Evolutionary conservation across 2,797 vertebrate species (phyloP), one percentile per base, ranked within the genome.

Genomic region (Erithacus rubecula): DNA sequence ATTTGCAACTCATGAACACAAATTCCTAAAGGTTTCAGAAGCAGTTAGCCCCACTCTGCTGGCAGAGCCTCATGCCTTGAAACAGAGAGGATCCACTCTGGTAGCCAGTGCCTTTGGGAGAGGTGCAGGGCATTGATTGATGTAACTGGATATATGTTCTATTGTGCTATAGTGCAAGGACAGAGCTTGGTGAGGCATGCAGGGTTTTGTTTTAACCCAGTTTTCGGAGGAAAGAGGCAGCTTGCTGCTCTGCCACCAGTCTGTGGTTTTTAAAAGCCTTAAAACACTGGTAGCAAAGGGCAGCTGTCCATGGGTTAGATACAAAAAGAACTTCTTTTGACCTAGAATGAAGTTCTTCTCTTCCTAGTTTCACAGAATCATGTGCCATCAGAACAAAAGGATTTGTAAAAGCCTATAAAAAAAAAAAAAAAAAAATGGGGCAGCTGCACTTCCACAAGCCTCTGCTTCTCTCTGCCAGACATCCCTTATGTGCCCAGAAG

Each of bases 11-110:
- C 69, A 26, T 68, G 37, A 84, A 75, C 12, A 89, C 67, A 87
- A 91, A 89, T 47, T 91, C 75, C 69, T 89, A 32, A 76, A 67
- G 89, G 59, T 90, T 91, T 91, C 8, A 12, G 81, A 79, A 92
- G 63, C 37, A 76, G 51, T 36, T 53, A 64, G 26, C 26, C 60
- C 51, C 21, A n/a, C 4, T 76, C 59, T 94, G 44, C 69, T 78
- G 71, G 12, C 60, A 86, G 70, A 69, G 64, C 56, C 56, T 53
- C 3, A 1, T 0, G 0, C 39, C 55, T 69, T 44, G 81, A 91
- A 86, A 52, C 8, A 17, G 34, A 64, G 46, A 24, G 2, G 8
- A 46, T 4, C 10, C 36, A 15, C 27, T 55, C 37, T 84, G 30
- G 49, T 75, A 76, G 93, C 19, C 22, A 43, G 56, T 80, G 78